These are phyloP conservation scores for Eptesicus fuscus DNA, from an alignment of 2,113 vertebrate genomes.

Conservation along the genomic window DNA sequence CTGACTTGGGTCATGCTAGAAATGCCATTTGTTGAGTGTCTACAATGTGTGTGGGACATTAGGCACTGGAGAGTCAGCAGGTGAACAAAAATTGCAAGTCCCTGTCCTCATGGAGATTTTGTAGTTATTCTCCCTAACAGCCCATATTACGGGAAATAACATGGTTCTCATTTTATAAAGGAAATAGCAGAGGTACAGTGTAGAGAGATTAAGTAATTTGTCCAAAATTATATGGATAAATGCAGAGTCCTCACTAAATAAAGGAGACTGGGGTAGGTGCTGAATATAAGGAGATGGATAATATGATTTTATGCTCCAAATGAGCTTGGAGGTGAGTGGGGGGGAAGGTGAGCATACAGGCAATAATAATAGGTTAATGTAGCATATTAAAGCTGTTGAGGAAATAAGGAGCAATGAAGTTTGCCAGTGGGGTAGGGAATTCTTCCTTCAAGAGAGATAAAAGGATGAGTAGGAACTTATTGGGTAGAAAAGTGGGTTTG, in stretches of 20 bases:
- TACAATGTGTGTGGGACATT: not conserved
- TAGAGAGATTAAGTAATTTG: not conserved
- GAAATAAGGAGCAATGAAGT: not conserved
- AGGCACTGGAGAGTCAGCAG: not conserved
- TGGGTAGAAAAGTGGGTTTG: not conserved
- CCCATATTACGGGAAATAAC: not conserved
- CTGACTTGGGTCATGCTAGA: not conserved
- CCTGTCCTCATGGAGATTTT: not conserved
- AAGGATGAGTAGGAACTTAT: not conserved
- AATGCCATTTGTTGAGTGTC: not conserved
- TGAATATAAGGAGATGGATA: not conserved
- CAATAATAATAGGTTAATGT: not conserved
- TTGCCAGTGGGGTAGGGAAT: not conserved
- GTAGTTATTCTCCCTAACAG: not conserved
- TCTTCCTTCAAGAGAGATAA: not conserved
- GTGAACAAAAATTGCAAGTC: not conserved
- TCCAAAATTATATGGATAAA: not conserved
- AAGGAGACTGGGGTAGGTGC: not conserved
- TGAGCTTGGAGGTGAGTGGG: not conserved
- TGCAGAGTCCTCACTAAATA: not conserved
- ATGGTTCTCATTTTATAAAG: not conserved
- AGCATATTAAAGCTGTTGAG: too few species aligned
- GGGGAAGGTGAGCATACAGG: not conserved
- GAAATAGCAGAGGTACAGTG: not conserved
- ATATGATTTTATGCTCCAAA: not conserved